These are phyloP conservation scores for Agrotis clavis DNA, from an alignment of 2,888 invertebrate species.

Conservation along the genomic window DNA sequence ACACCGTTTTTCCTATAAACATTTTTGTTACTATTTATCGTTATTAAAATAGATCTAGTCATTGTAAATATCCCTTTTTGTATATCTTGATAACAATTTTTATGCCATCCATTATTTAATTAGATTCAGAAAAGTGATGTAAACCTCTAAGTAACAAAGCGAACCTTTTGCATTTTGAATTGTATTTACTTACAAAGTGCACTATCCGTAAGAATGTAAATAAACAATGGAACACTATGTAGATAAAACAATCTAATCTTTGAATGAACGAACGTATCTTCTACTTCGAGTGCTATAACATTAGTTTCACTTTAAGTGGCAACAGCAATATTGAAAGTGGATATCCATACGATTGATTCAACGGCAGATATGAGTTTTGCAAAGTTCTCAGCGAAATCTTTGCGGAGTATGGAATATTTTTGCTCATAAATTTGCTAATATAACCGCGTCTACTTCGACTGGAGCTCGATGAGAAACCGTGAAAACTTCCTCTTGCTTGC, in stretches of 20 bases:
- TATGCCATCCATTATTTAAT: constrained; percentile 63
- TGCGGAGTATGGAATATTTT: constrained; percentile 81
- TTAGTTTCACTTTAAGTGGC: constrained; percentile 28
- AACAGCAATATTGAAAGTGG: constrained; percentile 42
- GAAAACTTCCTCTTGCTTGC: constrained; percentile 87
- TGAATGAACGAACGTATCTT: constrained; percentile 31
- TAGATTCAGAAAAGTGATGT: constrained; percentile 39
- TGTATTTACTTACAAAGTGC: constrained; percentile 21
- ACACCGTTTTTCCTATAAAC: constrained; percentile 46
- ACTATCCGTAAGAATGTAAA: constrained; percentile 33
- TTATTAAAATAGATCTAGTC: constrained; percentile 56
- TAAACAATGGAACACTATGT: constrained; percentile 40
- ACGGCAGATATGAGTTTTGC: constrained; percentile 67
- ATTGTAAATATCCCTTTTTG: constrained; percentile 60
- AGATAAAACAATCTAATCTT: constrained; percentile 36
- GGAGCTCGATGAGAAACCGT: constrained; percentile 79
- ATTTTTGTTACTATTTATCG: constrained; percentile 41
- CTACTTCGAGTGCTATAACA: constrained; percentile 1
- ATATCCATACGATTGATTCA: constrained; percentile 54
- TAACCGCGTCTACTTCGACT: constrained; percentile 82
- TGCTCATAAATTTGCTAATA: constrained; percentile 89
- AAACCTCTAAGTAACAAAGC: constrained; percentile 28
- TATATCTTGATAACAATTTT: constrained; percentile 55
- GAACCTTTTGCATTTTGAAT: constrained; percentile 20
- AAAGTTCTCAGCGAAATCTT: constrained; percentile 74